Conservation (phyloP, 2,113 vertebrate species). For the Daphoenositta chrysoptera region DNA sequence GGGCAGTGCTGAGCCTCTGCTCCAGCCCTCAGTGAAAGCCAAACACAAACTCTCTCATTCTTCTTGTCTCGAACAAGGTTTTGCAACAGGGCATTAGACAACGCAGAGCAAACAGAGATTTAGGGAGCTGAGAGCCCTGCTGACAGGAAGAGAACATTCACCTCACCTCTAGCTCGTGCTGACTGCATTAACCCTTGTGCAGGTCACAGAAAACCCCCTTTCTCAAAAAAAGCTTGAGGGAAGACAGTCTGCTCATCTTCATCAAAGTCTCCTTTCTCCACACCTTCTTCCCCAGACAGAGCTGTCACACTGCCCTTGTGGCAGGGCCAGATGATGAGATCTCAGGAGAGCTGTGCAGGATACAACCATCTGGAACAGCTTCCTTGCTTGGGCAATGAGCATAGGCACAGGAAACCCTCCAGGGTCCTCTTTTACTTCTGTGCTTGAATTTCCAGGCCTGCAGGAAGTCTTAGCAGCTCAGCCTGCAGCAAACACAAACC, state of each 20-base stretch:
- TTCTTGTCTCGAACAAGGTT: neutral
- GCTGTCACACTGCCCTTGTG: accelerated
- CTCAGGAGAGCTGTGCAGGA: neutral
- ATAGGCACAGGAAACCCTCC: neutral
- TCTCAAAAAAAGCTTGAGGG: neutral
- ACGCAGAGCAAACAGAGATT: too few species aligned
- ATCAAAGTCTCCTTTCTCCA: neutral
- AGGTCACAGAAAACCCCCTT: accelerated
- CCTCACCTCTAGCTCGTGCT: neutral
- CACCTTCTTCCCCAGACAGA: neutral
- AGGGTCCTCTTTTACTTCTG: neutral
- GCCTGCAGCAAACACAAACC: neutral
- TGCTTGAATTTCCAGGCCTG: neutral
- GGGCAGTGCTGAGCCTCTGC: neutral
- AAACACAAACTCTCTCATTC: neutral
- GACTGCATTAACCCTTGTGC: accelerated
- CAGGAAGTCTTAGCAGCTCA: neutral
- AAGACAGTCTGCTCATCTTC: neutral
- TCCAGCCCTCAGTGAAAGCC: neutral
- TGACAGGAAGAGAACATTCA: too few species aligned
- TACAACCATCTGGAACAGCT: neutral
- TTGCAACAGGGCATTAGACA: neutral
- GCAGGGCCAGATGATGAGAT: neutral
- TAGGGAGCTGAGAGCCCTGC: neutral
- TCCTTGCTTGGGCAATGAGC: neutral